Base-by-base conservation (phyloP, 2,888 invertebrate genomes). In the Melipona beecheii region DNA sequence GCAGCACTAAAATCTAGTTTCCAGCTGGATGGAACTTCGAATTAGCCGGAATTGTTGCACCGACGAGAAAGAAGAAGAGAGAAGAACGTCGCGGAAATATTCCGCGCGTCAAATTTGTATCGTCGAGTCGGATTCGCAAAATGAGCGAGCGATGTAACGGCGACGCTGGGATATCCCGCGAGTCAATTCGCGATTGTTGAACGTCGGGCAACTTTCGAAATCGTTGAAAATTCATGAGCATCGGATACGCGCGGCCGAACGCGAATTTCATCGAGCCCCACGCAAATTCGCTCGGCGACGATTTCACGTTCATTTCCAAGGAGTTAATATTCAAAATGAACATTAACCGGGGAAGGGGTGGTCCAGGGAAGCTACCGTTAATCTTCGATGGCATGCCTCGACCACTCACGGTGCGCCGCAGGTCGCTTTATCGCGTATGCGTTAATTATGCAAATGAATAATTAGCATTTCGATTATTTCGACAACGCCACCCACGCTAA, bases 391-490 rank as follows among this genome's bases (percentile, higher is more conserved):
- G 87, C 90, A 89, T 89, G 87, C 84, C 89, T 27, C 87, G 74
- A 86, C 82, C 84, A 83, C 81, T 88, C 87, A 78, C 85, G 87
- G 84, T 78, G 75, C 85, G 65, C 83, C 86, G 83, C 70, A 78
- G 81, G 75, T 84, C 87, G 90, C 90, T 91, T 92, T 89, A 91
- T 91, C 88, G 89, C 90, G 83, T 81, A 84, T 90, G 91, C 91
- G 92, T 93, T 93, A 92, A 93, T 93, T 93, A 93, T 93, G 93
- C 91, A 91, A 92, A 92, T 90, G 92, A 93, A 91, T 92, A 92
- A 93, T 93, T 93, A 93, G 91, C 93, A 91, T 93, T 92, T 91
- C 92, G 91, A 93, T 94, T 92, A 93, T 93, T 93, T 93, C 90
- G 81, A 83, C 83, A 72, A 78, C 83, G 89, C 78, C 78, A 80